Evolutionary conservation across 2,888 invertebrate species (phyloP).

Genomic region (Caenorhabditis virilis): DNA sequence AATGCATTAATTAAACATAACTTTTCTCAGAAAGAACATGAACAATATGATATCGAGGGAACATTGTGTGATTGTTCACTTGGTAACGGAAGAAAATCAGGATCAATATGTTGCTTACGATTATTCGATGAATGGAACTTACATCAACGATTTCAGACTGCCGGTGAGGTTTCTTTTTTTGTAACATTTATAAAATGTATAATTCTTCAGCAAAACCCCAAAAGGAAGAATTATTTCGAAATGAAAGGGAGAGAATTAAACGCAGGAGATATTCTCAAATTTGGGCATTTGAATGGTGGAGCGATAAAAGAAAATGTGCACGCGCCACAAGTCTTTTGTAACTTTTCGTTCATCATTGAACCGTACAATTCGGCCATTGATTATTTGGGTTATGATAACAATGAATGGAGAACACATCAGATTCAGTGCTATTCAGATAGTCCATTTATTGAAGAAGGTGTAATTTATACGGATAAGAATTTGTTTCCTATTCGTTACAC

Average conservation of each 20-base stretch:
- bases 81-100: conserved; percentile 60
- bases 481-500: no score
- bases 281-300: conserved; percentile 71
- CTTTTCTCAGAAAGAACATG: no score
- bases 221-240: no score
- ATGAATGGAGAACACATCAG: not conserved
- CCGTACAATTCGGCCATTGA: conserved; percentile 5
- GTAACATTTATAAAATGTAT: no score
- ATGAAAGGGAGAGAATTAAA: conserved; percentile 47
- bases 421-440: not conserved
- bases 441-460: not conserved
- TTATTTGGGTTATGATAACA: conserved; percentile 38
- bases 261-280: conserved; percentile 70
- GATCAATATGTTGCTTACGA: conserved; percentile 68
- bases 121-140: conserved; percentile 71
- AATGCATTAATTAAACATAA: no score
- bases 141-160: conserved; percentile 70
- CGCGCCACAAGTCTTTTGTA: conserved; percentile 35
- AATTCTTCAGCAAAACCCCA: no score
- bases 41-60: conserved; percentile 70
- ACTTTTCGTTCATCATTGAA: conserved; percentile 53
- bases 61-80: conserved; percentile 69
- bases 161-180: not conserved
- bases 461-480: no score
- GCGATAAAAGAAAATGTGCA: not conserved